Base-by-base conservation (phyloP, 2,888 invertebrate genomes). In the Neuroscelio doddi region DNA sequence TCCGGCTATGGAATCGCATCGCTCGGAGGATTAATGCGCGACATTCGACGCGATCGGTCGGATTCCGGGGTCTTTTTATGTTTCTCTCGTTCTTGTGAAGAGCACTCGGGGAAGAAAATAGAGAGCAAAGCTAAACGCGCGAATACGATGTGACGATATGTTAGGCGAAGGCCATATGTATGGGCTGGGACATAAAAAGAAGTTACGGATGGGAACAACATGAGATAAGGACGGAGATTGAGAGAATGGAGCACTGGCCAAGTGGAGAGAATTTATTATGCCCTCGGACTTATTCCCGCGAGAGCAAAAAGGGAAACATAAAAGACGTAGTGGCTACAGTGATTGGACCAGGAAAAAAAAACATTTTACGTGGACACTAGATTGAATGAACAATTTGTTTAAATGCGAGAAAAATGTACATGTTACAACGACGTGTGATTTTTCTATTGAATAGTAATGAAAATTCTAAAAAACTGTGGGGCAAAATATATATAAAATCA, bases 231-330 rank as follows among this genome's bases (percentile, higher is more conserved):
- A 44, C 53, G 61, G 55, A 64, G 64, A 68, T 68, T 58, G 62
- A 64, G 68, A 56, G 64, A 64, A 64, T 45, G 68, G 57, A 41
- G 61, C 55, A 50, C 30, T 55, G 53, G 47, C 51, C 30, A 24
- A 62, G 55, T 52, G 62, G 49, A 49, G 57, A 41, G 55, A 64
- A 66, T 69, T 66, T 66, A 69, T 66, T 63, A 59, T 47, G 46
- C 46, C 55, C 50, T 46, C 32, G 45, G 47, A 53, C 58, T 45
- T 51, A 41, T 46, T 42, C 44, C 45, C 16, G 26, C 29, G 45
- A 55, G 55, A 26, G 55, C 46, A 62, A 55, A 62, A 62, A 62
- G 45, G 38, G 49, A 1, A 15, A 53, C 53, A 41, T 32, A 32
- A 50, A 57, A 44, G 57, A 50, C 49, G 44, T 9, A 27, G 14